Evolutionary conservation across 2,888 invertebrate species (phyloP).

Genomic region (Tanypteryx hageni): DNA sequence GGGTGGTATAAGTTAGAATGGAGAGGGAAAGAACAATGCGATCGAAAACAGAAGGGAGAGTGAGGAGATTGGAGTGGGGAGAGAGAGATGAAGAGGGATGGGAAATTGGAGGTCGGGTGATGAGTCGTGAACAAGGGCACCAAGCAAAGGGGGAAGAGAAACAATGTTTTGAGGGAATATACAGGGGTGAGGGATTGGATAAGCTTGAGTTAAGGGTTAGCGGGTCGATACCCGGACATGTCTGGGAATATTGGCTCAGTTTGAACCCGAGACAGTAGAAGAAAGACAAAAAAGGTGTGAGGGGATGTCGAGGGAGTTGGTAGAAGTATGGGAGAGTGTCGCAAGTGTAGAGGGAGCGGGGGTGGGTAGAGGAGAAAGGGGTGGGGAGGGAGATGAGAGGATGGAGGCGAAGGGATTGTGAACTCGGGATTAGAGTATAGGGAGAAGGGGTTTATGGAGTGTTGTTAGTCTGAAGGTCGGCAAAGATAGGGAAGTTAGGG

Average conservation of each 20-base stretch:
- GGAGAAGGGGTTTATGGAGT: conserved; percentile 4
- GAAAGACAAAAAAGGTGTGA: neutral
- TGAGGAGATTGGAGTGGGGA: neutral
- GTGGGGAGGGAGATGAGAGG: conserved; percentile 66
- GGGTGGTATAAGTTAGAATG: no score
- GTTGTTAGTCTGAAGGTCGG: neutral
- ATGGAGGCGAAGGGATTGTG: neutral
- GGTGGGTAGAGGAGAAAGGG: conserved; percentile 71
- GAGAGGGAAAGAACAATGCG: neutral
- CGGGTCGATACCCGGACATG: conserved; percentile 39
- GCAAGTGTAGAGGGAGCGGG: conserved; percentile 73
- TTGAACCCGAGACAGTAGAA: neutral
- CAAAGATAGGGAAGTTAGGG: neutral
- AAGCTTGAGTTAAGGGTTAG: conserved; percentile 33
- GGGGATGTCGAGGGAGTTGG: conserved; percentile 72
- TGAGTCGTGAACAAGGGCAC: neutral
- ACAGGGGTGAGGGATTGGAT: neutral
- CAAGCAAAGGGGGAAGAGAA: neutral
- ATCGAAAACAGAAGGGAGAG: neutral
- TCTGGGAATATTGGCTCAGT: conserved; percentile 52
- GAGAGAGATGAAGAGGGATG: conserved; percentile 66
- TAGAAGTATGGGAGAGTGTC: conserved; percentile 67
- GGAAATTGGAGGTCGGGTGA: conserved; percentile 4
- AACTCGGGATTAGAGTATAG: neutral
- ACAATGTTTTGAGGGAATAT: neutral